Evolutionary conservation across 2,113 vertebrate genomes (phyloP).

Genomic region (Rousettus leschenaultii): DNA sequence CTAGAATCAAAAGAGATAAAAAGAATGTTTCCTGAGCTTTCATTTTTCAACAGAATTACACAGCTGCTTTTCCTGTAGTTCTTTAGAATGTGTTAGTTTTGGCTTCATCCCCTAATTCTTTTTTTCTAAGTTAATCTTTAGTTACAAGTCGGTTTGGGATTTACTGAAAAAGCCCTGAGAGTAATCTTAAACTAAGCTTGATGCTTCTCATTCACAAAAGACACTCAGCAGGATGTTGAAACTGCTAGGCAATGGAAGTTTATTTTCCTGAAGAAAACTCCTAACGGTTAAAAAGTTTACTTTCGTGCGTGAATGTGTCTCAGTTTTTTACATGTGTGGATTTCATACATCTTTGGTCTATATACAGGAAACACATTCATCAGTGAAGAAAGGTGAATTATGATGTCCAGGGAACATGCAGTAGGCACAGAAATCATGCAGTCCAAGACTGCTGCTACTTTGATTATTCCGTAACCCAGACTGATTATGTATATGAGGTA

Average conservation of each 20-base stretch:
- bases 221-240: not conserved
- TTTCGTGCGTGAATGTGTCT: not conserved
- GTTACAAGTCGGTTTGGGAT: not conserved
- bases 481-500: not conserved
- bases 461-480: not conserved
- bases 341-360: not conserved
- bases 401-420: not conserved
- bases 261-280: slow-evolving; percentile 31
- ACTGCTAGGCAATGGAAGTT: not conserved
- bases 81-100: not conserved
- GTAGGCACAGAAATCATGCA: not conserved
- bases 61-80: slow-evolving; percentile 23
- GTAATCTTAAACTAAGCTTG: not conserved
- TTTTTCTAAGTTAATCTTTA: not conserved
- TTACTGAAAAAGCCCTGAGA: not conserved
- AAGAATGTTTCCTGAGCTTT: not conserved
- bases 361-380: not conserved
- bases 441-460: not conserved
- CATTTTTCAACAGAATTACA: not conserved
- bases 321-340: not conserved
- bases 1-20: slow-evolving; percentile 73
- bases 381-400: not conserved
- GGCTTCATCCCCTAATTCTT: not conserved
- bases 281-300: not conserved
- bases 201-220: not conserved